Conservation (phyloP, 2,113 vertebrate genomes). For the Lanius ludovicianus region DNA sequence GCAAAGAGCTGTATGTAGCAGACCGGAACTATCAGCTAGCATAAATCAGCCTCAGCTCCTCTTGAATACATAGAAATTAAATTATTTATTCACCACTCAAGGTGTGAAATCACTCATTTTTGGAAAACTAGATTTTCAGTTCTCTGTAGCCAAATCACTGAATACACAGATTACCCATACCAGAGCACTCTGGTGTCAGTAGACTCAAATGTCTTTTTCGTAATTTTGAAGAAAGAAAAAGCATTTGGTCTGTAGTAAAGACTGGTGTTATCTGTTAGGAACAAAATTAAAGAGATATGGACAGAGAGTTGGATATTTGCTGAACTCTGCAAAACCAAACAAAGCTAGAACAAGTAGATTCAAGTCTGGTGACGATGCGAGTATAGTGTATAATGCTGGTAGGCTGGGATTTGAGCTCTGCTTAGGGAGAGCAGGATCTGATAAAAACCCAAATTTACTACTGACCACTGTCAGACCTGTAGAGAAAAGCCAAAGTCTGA, state of each 20-base stretch:
- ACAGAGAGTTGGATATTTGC: neutral
- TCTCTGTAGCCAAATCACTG: neutral
- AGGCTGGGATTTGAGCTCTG: neutral
- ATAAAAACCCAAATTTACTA: neutral
- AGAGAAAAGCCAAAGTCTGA: constrained; percentile 11
- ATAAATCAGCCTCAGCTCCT: neutral
- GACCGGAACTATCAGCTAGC: neutral
- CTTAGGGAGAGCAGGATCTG: neutral
- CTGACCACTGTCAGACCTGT: neutral
- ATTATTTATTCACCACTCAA: neutral
- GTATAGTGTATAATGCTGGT: neutral
- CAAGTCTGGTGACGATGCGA: neutral
- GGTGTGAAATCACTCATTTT: neutral
- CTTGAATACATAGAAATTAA: neutral
- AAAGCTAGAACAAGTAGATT: neutral
- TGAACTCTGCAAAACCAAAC: neutral
- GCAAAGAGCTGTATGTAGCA: neutral
- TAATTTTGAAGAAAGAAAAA: neutral
- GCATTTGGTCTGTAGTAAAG: neutral
- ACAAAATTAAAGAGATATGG: neutral
- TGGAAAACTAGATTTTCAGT: neutral
- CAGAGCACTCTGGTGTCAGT: neutral
- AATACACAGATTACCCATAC: neutral
- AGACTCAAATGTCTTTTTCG: neutral
- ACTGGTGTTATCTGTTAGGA: neutral